These are phyloP conservation scores for Fistularia commersonii DNA, from an alignment of 2,797 vertebrate species.

Conservation along the genomic window DNA sequence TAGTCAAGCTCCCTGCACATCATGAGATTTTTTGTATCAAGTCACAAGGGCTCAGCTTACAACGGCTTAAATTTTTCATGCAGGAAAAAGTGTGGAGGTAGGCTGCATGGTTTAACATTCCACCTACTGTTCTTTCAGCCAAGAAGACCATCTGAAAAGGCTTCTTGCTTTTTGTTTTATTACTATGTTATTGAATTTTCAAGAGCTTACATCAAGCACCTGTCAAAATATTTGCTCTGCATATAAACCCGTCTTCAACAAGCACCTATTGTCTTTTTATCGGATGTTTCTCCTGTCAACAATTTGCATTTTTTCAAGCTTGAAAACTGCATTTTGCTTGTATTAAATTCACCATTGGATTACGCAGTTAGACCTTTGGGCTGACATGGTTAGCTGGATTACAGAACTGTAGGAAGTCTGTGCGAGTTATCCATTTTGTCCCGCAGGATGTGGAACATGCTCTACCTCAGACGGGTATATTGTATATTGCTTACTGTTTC, in stretches of 20 bases:
- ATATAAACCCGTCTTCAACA: constrained; percentile 20
- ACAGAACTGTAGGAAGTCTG: constrained; percentile 45
- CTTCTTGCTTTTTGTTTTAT: constrained; percentile 35
- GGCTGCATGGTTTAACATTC: constrained; percentile 48
- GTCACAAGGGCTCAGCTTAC: constrained; percentile 58
- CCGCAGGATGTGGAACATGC: constrained; percentile 43
- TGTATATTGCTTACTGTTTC: too few relatives aligned
- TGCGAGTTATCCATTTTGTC: constrained; percentile 43
- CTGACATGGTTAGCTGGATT: constrained; percentile 61
- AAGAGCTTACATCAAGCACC: constrained; percentile 40
- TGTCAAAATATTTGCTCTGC: constrained; percentile 40
- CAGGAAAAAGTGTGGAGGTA: constrained; percentile 29
- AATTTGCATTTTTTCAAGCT: constrained; percentile 31
- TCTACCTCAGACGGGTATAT: background rate
- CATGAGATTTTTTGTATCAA: constrained; percentile 2
- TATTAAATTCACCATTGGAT: constrained; percentile 52
- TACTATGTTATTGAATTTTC: constrained; percentile 43
- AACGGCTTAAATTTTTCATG: constrained; percentile 71
- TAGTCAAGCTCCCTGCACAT: constrained; percentile 22
- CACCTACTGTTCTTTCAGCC: constrained; percentile 35
- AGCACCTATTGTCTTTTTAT: constrained; percentile 4
- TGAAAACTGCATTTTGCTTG: constrained; percentile 35
- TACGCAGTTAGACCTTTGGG: constrained; percentile 54
- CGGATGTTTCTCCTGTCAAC: constrained; percentile 11
- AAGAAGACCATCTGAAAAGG: constrained; percentile 24